Conservation (phyloP, 2,797 vertebrate species). For the Rhyacichthys aspro region DNA sequence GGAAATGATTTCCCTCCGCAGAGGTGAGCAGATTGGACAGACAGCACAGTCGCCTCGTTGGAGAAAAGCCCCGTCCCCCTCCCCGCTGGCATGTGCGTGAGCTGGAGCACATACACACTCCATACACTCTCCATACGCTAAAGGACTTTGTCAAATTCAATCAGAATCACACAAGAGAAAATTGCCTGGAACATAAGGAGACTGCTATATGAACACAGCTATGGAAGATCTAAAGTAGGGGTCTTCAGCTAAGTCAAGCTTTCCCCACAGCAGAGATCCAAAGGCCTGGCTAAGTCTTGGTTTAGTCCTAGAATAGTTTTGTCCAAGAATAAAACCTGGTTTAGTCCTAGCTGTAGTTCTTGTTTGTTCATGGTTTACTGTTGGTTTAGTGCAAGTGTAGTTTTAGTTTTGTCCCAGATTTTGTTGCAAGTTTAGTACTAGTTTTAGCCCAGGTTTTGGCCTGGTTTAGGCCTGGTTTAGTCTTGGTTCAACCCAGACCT, state of each 20-base stretch:
- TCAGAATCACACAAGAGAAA: slow-evolving; percentile 27
- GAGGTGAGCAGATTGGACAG: slow-evolving; percentile 36
- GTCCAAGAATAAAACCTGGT: no score
- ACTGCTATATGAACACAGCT: slow-evolving; percentile 16
- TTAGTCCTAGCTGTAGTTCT: no score
- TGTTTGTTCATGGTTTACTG: no score
- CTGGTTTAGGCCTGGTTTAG: no score
- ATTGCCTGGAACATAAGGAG: slow-evolving; percentile 21
- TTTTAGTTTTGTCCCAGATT: no score
- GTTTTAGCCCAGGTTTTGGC: no score
- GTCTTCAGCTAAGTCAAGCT: background rate
- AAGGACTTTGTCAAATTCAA: slow-evolving; percentile 31
- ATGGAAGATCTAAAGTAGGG: slow-evolving; percentile 3
- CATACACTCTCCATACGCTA: slow-evolving; percentile 1
- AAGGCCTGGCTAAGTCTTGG: no score
- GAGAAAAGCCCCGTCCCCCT: background rate
- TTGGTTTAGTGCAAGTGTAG: no score
- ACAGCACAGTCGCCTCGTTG: slow-evolving; percentile 10
- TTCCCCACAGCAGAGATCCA: no score
- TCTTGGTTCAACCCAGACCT: no score
- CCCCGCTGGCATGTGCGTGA: background rate
- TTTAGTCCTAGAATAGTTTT: no score
- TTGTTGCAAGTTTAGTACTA: no score
- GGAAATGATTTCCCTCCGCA: slow-evolving; percentile 47
- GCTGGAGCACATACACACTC: background rate